A percentile compares a stretch with the other conserved stretches of the same genome.
Conservation (phyloP, 2,888 invertebrate genomes). For the Cerceris rybyensis region DNA sequence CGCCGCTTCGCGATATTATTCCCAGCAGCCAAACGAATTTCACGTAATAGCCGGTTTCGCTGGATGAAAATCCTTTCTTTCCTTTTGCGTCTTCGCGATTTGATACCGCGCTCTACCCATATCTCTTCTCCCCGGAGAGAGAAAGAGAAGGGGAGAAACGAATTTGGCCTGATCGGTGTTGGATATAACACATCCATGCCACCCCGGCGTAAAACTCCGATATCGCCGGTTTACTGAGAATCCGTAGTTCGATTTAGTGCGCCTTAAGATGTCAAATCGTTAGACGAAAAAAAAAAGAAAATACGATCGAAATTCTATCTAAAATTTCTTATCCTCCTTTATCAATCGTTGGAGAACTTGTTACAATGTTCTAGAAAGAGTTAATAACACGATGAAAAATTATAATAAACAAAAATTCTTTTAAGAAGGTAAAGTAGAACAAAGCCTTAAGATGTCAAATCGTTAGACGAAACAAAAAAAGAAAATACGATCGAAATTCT, state of each 20-base stretch:
- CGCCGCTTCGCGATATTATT: conserved; percentile 25
- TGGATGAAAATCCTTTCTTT: conserved; percentile 39
- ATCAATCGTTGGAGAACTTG: no score
- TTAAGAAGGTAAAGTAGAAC: no score
- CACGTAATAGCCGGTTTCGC: conserved; percentile 30
- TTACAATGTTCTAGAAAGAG: no score
- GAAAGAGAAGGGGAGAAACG: conserved; percentile 21
- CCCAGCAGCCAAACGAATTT: conserved; percentile 36
- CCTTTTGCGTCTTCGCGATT: conserved; percentile 28
- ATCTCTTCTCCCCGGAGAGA: conserved; percentile 26
- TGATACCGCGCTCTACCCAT: conserved; percentile 37
- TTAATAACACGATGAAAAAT: no score
- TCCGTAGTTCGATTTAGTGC: conserved; percentile 40
- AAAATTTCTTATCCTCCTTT: no score
- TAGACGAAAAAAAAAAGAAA: neutral
- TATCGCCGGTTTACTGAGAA: conserved; percentile 16
- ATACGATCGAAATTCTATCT: neutral
- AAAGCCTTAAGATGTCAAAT: conserved; percentile 44
- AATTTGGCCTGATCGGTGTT: conserved; percentile 30
- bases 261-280: conserved; percentile 47
- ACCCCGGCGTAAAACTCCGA: conserved; percentile 1
- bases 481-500: neutral
- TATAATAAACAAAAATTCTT: no score
- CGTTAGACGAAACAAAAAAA: conserved; percentile 8
- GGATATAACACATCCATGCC: conserved; percentile 26